A percentile compares a stretch with the other conserved stretches of the same genome.
Conservation (phyloP, 2,888 invertebrate genomes). For the Clanis bilineata region DNA sequence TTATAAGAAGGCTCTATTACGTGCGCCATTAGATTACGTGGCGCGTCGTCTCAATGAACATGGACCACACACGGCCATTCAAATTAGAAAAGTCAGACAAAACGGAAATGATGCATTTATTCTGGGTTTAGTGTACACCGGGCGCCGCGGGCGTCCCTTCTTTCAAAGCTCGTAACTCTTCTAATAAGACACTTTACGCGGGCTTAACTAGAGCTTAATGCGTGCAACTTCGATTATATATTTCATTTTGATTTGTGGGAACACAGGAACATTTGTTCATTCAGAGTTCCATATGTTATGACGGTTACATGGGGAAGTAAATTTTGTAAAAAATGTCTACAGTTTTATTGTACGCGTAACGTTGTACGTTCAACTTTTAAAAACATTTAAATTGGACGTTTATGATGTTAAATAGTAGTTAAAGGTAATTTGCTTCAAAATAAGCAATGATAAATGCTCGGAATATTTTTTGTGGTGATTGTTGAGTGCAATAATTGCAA, state of each 20-base stretch:
- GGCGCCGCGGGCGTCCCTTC: conserved; percentile 72
- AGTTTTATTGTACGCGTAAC: conserved; percentile 7
- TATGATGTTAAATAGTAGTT: conserved; percentile 43
- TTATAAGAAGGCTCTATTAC: conserved; percentile 50
- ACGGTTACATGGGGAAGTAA: conserved; percentile 58
- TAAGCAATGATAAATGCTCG: conserved; percentile 51
- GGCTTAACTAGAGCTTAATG: conserved; percentile 69
- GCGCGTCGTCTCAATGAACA: conserved; percentile 58
- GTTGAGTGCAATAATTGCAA: conserved; percentile 21
- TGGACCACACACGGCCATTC: conserved; percentile 72
- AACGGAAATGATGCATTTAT: conserved; percentile 76
- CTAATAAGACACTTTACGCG: conserved; percentile 73
- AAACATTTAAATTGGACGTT: conserved; percentile 28
- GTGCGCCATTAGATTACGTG: conserved; percentile 50
- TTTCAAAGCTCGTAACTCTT: conserved; percentile 73
- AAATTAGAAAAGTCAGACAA: conserved; percentile 73
- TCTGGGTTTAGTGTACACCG: conserved; percentile 57
- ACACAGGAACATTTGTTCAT: conserved; percentile 57
- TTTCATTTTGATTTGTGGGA: conserved; percentile 73
- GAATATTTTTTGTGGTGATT: conserved; percentile 47
- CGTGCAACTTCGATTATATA: conserved; percentile 64
- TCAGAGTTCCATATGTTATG: conserved; percentile 52
- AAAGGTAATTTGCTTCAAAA: conserved; percentile 55
- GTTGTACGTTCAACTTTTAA: conserved; percentile 15
- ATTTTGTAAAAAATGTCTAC: conserved; percentile 32